Percentiles rank a stretch among this genome's conserved stretches.
Evolutionary conservation across 2,113 vertebrate species (phyloP).

Genomic region (Tenrec ecaudatus): DNA sequence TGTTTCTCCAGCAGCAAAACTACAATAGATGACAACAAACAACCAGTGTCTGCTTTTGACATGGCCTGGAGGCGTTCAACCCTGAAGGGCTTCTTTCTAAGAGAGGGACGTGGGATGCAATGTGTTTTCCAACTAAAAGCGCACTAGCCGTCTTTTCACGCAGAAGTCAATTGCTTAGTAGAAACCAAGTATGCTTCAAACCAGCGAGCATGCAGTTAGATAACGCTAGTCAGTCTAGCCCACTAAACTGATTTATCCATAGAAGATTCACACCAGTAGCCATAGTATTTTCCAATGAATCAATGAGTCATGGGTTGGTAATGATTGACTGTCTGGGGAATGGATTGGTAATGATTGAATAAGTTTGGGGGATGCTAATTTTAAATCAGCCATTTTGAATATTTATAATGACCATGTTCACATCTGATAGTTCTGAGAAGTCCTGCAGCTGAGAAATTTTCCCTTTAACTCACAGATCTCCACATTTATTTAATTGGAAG

Average conservation of each 20-base stretch:
- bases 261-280: background rate
- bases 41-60: background rate
- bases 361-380: background rate
- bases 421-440: background rate
- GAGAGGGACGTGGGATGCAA: background rate
- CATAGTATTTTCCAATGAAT: background rate
- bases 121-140: conserved; percentile 8
- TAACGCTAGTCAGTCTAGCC: background rate
- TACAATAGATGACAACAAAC: background rate
- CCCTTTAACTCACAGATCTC: background rate
- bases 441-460: conserved; percentile 12
- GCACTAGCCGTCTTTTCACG: background rate
- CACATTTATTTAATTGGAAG: background rate
- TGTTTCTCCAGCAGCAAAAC: too few species aligned
- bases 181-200: background rate
- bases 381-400: conserved; percentile 1
- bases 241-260: conserved; percentile 29
- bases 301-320: background rate
- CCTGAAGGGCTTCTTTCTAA: conserved; percentile 32
- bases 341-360: background rate
- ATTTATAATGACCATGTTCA: background rate
- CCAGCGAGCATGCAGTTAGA: background rate
- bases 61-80: background rate
- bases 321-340: background rate
- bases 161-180: background rate